Percentiles rank a stretch among this genome's conserved stretches.
These are phyloP conservation scores for Chelmon rostratus DNA, from an alignment of 2,797 vertebrate genomes.

Conservation along the genomic window DNA sequence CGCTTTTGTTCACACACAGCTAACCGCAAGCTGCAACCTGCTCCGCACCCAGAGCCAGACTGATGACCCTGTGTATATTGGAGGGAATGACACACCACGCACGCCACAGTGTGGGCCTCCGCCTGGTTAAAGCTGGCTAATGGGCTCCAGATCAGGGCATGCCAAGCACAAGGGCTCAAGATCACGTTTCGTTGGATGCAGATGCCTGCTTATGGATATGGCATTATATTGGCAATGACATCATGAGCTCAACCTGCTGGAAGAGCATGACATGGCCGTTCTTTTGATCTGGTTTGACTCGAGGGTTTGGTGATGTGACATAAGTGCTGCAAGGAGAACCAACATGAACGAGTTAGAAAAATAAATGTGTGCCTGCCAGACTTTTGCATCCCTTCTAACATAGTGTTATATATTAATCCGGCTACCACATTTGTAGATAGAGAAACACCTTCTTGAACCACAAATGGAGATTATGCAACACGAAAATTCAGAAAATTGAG, in stretches of 20 bases:
- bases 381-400: not conserved
- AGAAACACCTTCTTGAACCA: not conserved
- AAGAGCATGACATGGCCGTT: conserved; percentile 17
- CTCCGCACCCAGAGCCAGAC: conserved; percentile 50
- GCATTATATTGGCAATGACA: conserved; percentile 68
- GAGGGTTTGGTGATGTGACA: conserved; percentile 20
- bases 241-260: conserved; percentile 61
- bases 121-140: conserved; percentile 66
- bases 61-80: conserved; percentile 14
- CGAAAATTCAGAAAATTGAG: not conserved
- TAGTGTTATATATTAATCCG: not conserved
- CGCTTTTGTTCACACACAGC: conserved; percentile 54
- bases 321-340: conserved; percentile 4
- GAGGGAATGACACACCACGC: conserved; percentile 30
- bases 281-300: conserved; percentile 54
- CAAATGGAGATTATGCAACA: too few species aligned
- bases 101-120: conserved; percentile 42
- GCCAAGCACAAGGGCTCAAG: conserved; percentile 25
- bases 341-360: not conserved
- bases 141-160: conserved; percentile 66
- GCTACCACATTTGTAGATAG: not conserved
- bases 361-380: not conserved
- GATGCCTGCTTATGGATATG: conserved; percentile 65
- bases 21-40: conserved; percentile 56
- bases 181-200: conserved; percentile 72